Base-by-base conservation (phyloP, 2,113 vertebrate genomes). In the Gila orcuttii region DNA sequence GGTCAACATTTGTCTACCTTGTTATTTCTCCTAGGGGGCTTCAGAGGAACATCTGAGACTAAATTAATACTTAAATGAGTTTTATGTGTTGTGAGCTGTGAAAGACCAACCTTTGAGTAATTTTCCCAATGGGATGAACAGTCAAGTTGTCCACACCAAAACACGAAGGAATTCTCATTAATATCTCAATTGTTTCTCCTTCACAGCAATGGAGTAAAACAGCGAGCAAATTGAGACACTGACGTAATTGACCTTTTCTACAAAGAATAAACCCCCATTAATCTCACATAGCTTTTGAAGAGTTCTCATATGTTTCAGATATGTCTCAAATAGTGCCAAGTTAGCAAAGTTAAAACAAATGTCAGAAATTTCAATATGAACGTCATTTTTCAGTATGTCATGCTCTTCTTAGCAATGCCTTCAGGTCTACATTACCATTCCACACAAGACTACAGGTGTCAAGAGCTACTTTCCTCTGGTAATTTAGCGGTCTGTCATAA, bases 381-480 rank as follows among this genome's bases (percentile, higher is more conserved):
- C 11, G 13, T 25, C 19, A 73, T 5, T 71, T 66, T 57, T 62
- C 66, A 42, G 39, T 13, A 31, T 25, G 68, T 39, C 68, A 59
- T 25, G 23, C 79, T 81, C 66, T 47, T 66, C 39, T 47, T 31
- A 69, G 9, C 55, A 47, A 81, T 81, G 39, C 59, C 62, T 13
- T 3, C 80, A 52, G 64, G 64, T 50, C 80, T 21, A 66, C 23
- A 55, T 82, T 82, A 52, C 45, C 62, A 82, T 69, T 82, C 25
- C 11, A 33, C 60, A 66, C 25, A 50, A 82, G n/a, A 52, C 64
- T 64, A 66, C n/a, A 45, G 79, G 64, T 52, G 80, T 69, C 80
- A 69, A 42, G 28, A 69, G 19, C 12, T 12, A 15, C 36, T 69
- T 39, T 83, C 68, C 68, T 83, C 66, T n/a, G 33, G 68, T 33